Evolutionary conservation across 1,140 invertebrate species (phyloP), one percentile per base, ranked within the genome.

Genomic region (Schmidtea mediterranea): DNA sequence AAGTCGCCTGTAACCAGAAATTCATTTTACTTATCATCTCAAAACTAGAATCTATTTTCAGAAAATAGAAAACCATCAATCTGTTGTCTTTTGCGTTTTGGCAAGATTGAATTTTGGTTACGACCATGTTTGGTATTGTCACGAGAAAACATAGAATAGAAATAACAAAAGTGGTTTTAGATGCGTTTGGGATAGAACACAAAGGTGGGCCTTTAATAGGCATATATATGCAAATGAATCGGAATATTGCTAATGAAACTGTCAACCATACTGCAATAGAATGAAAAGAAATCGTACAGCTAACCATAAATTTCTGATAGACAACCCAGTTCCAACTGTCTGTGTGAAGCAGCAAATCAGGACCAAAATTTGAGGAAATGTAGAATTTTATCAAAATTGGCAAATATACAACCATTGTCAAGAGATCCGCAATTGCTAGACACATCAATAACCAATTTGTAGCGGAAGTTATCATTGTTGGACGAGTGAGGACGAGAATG

Each of bases 211-310:
- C 81, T 43, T 70, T 70, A 48, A 79, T 77, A 0, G 80, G 78
- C 57, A 74, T 61, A 51, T 72, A 72, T 0, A 87, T 79, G 1
- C 80, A 82, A 15, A 90, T 76, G 59, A 83, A 90, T 3, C 84
- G 69, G 79, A 86, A 92, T 3, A 90, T 75, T 1, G 84, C 84
- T 37, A 94, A 61, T 1, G 78, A 79, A 0, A 92, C 77, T 0
- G 86, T 89, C 51, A 92, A 61, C 74, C 80, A 87, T 49, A 87
- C 89, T 0, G 82, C 83, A 39, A 89, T 80, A 0, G 83, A 87
- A 62, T 94, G 86, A 59, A 78, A 71, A 1, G 83, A 78, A 73
- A 72, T 63, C 6, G 71, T 67, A 59, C 84, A 86, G 54, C 82
- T 62, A n/a, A 60, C 60, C 51, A 62, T 58, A 48, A 64, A 63